Percentiles rank a stretch among this genome's conserved stretches.
phyloP scores from a whole-genome alignment of 2,113 vertebrate genomes.

The Gorsachius goisagi region DNA sequence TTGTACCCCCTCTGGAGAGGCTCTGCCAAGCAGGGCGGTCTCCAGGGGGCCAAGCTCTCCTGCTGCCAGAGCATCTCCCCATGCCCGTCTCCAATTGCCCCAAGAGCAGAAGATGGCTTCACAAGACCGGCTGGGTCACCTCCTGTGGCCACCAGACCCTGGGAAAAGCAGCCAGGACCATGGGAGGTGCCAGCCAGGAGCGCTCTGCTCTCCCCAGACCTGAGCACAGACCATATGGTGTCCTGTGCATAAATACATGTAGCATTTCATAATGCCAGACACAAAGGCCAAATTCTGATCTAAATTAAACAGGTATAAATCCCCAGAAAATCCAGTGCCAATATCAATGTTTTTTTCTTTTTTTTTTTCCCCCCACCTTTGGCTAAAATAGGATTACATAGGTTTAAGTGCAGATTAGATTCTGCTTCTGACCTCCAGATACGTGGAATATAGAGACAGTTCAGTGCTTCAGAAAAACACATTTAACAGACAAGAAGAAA shows the following conservation, averaged over 20 bases:
- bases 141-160: rapidly evolving
- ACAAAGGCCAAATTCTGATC: neutral
- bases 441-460: neutral
- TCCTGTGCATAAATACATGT: neutral
- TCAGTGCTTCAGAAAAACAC: neutral
- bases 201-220: neutral
- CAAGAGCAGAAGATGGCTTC: neutral
- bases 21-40: neutral
- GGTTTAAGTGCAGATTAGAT: neutral
- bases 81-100: rapidly evolving
- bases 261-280: neutral
- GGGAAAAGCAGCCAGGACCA: neutral
- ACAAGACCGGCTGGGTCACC: neutral
- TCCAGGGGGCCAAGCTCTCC: neutral
- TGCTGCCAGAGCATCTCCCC: neutral
- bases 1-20: rapidly evolving
- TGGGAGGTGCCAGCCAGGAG: rapidly evolving
- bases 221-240: neutral
- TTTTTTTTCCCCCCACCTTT: neutral
- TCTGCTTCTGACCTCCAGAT: neutral
- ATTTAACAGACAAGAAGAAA: neutral
- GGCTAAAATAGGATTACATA: neutral
- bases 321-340: neutral
- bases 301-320: slow-evolving; percentile 14
- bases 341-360: neutral